Evolutionary conservation across 92 coral and sea anemone species (phyloP).

Genomic region (Metridium senile): DNA sequence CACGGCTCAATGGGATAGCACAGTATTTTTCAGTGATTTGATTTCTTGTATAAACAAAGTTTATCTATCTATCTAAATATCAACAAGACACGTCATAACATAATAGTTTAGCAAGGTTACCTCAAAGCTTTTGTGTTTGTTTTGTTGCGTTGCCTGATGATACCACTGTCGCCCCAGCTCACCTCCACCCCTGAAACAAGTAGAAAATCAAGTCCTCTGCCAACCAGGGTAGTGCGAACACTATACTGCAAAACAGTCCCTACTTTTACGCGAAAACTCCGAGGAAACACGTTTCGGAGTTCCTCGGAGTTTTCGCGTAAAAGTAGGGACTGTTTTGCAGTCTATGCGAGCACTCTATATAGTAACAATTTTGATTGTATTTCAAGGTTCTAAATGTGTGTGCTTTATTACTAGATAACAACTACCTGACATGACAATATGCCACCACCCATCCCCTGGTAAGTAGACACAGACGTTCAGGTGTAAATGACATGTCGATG

Average conservation of each 20-base stretch:
- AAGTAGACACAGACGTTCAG: conserved; percentile 82
- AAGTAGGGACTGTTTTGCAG: no score
- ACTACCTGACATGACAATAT: conserved; percentile 91
- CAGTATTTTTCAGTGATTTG: no score
- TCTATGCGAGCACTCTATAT: no score
- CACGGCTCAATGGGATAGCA: no score
- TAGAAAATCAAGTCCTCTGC: background rate
- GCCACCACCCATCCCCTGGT: conserved; percentile 96
- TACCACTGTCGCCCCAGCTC: conserved; percentile 97
- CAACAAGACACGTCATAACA: no score
- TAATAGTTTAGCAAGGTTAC: conserved; percentile 36
- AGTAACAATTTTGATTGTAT: no score
- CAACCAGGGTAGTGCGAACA: background rate
- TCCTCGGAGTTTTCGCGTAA: no score
- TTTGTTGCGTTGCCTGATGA: conserved; percentile 74
- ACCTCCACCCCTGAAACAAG: conserved; percentile 87
- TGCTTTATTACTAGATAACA: background rate
- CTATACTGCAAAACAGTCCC: no score
- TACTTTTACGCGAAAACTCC: no score
- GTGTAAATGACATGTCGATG: conserved; percentile 89
- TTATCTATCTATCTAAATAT: no score
- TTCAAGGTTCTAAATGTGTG: background rate
- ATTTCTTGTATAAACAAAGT: no score
- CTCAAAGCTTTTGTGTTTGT: conserved; percentile 87
- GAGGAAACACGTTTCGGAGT: no score